Percentiles rank a stretch among this genome's conserved stretches.
Evolutionary conservation across 2,888 invertebrate genomes (phyloP).

Genomic region (Yponomeuta cagnagella): DNA sequence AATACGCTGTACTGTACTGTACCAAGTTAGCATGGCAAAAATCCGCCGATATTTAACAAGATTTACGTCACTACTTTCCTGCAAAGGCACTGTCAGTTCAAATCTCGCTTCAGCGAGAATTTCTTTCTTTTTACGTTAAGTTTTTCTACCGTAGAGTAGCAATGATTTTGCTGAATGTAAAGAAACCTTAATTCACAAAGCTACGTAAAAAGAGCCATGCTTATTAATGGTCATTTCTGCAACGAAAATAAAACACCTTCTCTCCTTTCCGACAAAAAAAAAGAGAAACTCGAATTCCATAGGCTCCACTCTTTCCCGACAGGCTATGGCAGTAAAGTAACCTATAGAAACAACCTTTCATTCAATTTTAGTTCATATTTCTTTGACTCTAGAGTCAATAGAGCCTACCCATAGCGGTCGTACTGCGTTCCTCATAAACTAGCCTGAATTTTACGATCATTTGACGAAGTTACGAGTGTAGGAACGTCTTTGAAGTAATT

Average conservation of each 20-base stretch:
- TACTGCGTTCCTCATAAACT: not conserved
- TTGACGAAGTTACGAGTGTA: slow-evolving; percentile 57
- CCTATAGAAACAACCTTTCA: not conserved
- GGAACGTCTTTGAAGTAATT: slow-evolving; percentile 68
- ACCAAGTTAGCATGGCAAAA: too few species aligned
- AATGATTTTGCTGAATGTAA: not conserved
- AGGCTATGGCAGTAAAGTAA: not conserved
- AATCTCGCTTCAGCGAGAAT: too few species aligned
- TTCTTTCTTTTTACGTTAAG: too few species aligned
- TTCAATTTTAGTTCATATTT: not conserved
- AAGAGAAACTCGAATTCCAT: not conserved
- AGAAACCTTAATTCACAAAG: not conserved
- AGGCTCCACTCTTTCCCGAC: not conserved
- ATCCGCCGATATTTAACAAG: too few species aligned
- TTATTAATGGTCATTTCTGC: not conserved
- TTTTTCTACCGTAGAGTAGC: too few species aligned
- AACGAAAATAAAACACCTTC: not conserved
- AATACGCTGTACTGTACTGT: too few species aligned
- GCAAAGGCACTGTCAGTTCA: too few species aligned
- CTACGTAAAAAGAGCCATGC: not conserved
- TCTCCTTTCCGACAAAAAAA: not conserved
- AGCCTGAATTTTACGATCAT: slow-evolving; percentile 55
- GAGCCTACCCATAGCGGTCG: not conserved
- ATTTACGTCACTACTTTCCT: too few species aligned
- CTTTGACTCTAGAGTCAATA: not conserved